A percentile compares a stretch with the other conserved stretches of the same genome.
phyloP scores from a whole-genome alignment of 2,797 vertebrate genomes.

The Centropyge bicolor region DNA sequence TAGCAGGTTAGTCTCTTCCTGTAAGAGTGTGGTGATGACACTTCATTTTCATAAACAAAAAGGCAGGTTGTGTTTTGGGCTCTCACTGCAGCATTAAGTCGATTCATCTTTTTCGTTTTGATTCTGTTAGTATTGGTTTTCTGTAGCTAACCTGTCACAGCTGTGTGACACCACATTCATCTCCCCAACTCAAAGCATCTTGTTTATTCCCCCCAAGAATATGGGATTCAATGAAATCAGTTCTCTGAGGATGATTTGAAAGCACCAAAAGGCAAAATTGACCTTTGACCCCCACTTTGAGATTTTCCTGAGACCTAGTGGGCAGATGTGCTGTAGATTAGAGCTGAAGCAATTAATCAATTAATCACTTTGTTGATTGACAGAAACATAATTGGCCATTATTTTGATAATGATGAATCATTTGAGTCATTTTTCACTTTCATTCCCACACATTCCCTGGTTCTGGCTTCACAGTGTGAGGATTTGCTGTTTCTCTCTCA shows the following conservation, averaged over 20 bases:
- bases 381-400: too few species aligned
- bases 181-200: not conserved
- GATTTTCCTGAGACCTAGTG: too few species aligned
- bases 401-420: too few species aligned
- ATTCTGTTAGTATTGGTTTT: not conserved
- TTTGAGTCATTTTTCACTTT: too few species aligned
- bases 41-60: not conserved
- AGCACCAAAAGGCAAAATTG: not conserved
- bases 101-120: not conserved
- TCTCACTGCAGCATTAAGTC: not conserved
- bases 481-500: too few species aligned
- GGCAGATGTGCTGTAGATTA: too few species aligned
- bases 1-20: not conserved
- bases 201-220: not conserved
- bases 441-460: too few species aligned
- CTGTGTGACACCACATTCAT: not conserved
- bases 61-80: not conserved
- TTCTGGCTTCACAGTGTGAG: too few species aligned
- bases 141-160: too few species aligned
- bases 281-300: not conserved
- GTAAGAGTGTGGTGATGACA: not conserved
- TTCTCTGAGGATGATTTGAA: not conserved
- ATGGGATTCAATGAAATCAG: not conserved
- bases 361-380: too few species aligned
- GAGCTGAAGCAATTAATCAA: too few species aligned